Conservation (phyloP, 2,797 vertebrate genomes). For the Argentina silus region DNA sequence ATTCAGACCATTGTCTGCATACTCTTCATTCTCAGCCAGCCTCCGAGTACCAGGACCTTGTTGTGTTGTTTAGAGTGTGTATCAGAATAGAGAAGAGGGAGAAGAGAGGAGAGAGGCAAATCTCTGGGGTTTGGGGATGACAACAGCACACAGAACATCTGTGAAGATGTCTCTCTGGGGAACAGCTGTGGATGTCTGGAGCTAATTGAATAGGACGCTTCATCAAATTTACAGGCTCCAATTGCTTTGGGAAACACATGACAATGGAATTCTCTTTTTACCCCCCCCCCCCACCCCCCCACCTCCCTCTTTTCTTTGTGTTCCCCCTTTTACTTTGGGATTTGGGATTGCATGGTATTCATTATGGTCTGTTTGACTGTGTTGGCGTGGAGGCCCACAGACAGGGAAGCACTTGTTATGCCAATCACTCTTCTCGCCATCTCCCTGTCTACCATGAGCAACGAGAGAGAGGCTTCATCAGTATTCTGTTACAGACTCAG, state of each 20-base stretch:
- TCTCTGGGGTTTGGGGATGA: slow-evolving; percentile 45
- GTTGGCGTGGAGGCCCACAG: slow-evolving; percentile 50
- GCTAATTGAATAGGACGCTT: slow-evolving; percentile 66
- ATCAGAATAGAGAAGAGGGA: slow-evolving; percentile 26
- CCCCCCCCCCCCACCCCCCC: slow-evolving; percentile 46
- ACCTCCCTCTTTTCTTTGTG: slow-evolving; percentile 48
- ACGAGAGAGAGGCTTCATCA: slow-evolving; percentile 65
- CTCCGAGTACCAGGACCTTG: slow-evolving; percentile 65
- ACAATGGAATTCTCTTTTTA: slow-evolving; percentile 57
- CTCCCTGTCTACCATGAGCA: slow-evolving; percentile 51
- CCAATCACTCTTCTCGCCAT: slow-evolving; percentile 68
- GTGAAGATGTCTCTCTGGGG: slow-evolving; percentile 55
- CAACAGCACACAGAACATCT: slow-evolving; percentile 62
- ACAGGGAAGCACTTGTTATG: slow-evolving; percentile 65
- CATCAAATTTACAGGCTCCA: slow-evolving; percentile 50
- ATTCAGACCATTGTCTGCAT: slow-evolving; percentile 56
- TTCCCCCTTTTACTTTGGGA: slow-evolving; percentile 44
- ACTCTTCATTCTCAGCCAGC: slow-evolving; percentile 51
- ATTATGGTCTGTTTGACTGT: slow-evolving; percentile 23
- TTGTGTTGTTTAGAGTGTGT: slow-evolving; percentile 49
- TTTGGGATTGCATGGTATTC: slow-evolving; percentile 41
- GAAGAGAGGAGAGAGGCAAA: slow-evolving; percentile 25
- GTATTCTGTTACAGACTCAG: slow-evolving; percentile 70
- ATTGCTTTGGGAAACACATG: slow-evolving; percentile 56
- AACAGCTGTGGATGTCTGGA: slow-evolving; percentile 64